Evolutionary conservation across 2,888 invertebrate species (phyloP).

Genomic region (Griposia aprilina): DNA sequence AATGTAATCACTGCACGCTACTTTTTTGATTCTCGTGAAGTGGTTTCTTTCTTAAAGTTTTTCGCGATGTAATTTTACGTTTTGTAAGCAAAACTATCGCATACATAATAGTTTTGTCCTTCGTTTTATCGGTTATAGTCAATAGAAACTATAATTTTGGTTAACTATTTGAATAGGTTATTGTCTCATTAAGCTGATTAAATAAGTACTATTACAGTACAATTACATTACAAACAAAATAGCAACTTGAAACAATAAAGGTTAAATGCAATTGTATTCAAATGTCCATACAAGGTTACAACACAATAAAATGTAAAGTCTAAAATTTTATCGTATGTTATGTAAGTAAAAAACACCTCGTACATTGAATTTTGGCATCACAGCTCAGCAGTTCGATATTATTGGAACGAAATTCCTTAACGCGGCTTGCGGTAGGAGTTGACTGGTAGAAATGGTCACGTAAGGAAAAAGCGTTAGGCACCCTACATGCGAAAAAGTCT

Average conservation of each 20-base stretch:
- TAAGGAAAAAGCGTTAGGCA: no score
- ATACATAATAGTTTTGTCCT: neutral
- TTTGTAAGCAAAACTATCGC: neutral
- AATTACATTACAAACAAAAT: neutral
- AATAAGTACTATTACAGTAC: neutral
- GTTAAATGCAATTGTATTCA: slow-evolving; percentile 6
- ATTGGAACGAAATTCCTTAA: no score
- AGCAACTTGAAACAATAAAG: slow-evolving; percentile 17
- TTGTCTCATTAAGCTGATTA: neutral
- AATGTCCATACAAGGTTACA: slow-evolving; percentile 9
- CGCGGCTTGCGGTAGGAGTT: no score
- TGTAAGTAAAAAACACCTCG: neutral
- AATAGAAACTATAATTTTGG: neutral
- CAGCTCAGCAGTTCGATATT: neutral
- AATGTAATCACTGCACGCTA: slow-evolving; percentile 14
- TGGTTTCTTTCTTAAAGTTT: neutral
- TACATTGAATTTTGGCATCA: neutral
- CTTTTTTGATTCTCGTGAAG: slow-evolving; percentile 14
- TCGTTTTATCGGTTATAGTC: neutral
- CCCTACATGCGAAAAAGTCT: no score
- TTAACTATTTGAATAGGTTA: neutral
- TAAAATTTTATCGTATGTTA: neutral
- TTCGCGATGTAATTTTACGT: neutral
- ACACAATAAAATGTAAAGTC: no score
- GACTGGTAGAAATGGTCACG: no score